Conservation (phyloP, 2,113 vertebrate species). For the Phalacrocorax carbo region DNA sequence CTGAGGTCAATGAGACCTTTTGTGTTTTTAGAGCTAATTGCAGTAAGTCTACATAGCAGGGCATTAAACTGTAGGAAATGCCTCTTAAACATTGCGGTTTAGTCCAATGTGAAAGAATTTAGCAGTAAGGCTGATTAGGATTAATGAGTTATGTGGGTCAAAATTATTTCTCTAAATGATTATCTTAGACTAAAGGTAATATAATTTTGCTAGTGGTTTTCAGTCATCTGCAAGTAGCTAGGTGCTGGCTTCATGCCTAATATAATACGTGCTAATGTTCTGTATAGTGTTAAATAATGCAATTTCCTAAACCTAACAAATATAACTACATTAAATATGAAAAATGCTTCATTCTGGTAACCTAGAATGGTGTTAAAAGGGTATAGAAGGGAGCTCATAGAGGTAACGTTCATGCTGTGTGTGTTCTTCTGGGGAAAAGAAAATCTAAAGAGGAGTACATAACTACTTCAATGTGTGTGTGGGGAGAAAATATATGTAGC, state of each 20-base stretch:
- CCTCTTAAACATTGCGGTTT: not conserved
- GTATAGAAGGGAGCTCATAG: not conserved
- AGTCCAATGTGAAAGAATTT: not conserved
- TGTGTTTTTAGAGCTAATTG: not conserved
- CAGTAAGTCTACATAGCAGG: not conserved
- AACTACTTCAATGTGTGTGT: not conserved
- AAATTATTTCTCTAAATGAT: not conserved
- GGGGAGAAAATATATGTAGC: not conserved
- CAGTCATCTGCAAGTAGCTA: not conserved
- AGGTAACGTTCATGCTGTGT: not conserved
- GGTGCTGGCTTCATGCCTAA: not conserved
- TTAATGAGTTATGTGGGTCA: not conserved
- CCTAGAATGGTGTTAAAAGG: not conserved
- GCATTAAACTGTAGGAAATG: not conserved
- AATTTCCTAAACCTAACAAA: not conserved
- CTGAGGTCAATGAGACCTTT: not conserved
- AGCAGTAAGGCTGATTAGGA: not conserved
- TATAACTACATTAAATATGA: not conserved
- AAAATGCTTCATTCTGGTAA: not conserved
- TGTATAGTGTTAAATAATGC: not conserved
- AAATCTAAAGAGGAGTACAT: not conserved
- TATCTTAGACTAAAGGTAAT: not conserved
- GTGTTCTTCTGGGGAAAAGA: not conserved
- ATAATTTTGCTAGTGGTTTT: not conserved
- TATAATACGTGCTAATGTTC: not conserved